Conservation (phyloP, 2,797 vertebrate genomes). For the Dermochelys coriacea region DNA sequence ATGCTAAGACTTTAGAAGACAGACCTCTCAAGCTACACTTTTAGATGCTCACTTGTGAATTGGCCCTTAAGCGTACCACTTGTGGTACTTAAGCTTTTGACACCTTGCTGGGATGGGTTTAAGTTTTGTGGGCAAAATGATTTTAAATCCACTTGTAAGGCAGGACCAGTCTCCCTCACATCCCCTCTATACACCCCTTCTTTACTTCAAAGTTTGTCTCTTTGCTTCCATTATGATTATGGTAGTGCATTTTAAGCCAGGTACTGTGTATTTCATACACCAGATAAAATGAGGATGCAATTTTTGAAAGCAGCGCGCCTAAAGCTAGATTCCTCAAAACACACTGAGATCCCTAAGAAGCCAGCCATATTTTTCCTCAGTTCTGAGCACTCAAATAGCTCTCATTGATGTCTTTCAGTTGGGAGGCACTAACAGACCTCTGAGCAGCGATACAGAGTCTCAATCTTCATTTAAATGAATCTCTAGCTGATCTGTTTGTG, state of each 20-base stretch:
- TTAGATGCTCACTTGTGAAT: neutral
- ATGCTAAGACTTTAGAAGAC: too few relatives aligned
- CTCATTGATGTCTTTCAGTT: neutral
- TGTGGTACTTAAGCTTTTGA: neutral
- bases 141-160: neutral
- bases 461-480: neutral
- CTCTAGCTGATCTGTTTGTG: neutral
- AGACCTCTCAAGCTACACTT: too few relatives aligned
- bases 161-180: neutral
- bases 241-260: neutral
- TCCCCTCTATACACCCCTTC: neutral
- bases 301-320: neutral
- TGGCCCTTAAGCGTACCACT: neutral
- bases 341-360: neutral
- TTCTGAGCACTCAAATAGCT: neutral
- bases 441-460: neutral
- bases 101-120: neutral
- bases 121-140: neutral
- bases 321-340: neutral
- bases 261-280: neutral
- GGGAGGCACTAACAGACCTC: neutral
- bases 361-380: neutral
- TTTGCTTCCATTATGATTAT: neutral
- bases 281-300: neutral
- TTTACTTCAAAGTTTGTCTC: neutral